Evolutionary conservation across 2,113 vertebrate genomes (phyloP), one percentile per base, ranked within the genome.

Genomic region (Scomber japonicus): DNA sequence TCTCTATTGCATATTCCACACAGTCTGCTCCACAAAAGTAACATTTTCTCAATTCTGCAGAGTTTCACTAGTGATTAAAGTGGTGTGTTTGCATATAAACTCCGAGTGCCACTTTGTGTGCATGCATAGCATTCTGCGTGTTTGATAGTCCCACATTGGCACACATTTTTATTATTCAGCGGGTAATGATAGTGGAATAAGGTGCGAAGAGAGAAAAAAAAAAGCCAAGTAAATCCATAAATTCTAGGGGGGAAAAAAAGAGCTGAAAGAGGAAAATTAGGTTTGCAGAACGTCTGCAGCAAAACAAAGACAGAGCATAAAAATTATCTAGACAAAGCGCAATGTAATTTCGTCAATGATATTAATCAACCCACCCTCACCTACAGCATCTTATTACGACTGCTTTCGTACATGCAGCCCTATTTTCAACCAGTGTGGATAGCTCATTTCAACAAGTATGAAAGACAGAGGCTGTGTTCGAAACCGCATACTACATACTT

Each of bases 61-160:
- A 57, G 67, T 51, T 71, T 4, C 27, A 44, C 3, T 65, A 27
- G 40, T 71, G 60, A 74, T 86, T 78, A 62, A 75, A 68, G 69
- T 2, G 1, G 7, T 1, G 19, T 44, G 51, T 73, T 83, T 83
- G 79, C 59, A 60, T 63, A 44, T 54, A 14, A 82, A 55, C 60
- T 66, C 59, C 7, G 8, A 75, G 11, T 61, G 50, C 57, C 54
- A 46, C 51, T 54, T 50, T 51, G 45, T 61, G 50, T 15, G 50
- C 24, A 57, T 54, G 51, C 62, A 55, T 71, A 75, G 48, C 16
- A 53, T 27, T 70, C 35, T 19, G 49, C 12, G 2, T 71, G 24
- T 71, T 68, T 75, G 14, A 45, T 69, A 14, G 55, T 55, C 50
- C 72, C 45, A 35, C 44, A 24, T 1, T 51, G 44, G n/a, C 50